Evolutionary conservation across 2,888 invertebrate species (phyloP).

Genomic region (Ectemnius continuus): DNA sequence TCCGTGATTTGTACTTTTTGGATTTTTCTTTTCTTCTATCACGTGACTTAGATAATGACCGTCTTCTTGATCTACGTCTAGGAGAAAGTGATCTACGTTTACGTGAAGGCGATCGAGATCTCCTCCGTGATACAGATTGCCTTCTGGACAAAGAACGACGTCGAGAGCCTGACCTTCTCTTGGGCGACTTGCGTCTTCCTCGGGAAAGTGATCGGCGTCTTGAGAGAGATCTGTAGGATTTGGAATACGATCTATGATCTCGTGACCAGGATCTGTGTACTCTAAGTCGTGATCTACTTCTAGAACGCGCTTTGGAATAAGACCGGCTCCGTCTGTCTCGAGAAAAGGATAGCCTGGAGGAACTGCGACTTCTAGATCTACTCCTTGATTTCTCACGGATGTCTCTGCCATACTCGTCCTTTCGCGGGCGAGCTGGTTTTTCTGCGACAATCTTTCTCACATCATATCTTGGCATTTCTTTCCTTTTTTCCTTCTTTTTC

Average conservation of each 20-base stretch:
- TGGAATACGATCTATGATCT: slow-evolving; percentile 64
- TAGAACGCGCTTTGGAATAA: slow-evolving; percentile 68
- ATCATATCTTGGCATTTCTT: slow-evolving; percentile 90
- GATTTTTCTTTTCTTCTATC: slow-evolving; percentile 69
- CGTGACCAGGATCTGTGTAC: slow-evolving; percentile 71
- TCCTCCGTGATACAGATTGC: slow-evolving; percentile 56
- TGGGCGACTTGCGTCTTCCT: slow-evolving; percentile 63
- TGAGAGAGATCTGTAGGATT: slow-evolving; percentile 65
- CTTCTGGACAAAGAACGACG: slow-evolving; percentile 63
- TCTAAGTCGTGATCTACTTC: slow-evolving; percentile 70
- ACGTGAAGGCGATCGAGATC: slow-evolving; percentile 65
- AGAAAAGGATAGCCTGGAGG: slow-evolving; percentile 65
- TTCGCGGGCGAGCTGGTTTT: slow-evolving; percentile 81
- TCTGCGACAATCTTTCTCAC: slow-evolving; percentile 88
- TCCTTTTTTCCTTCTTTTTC: slow-evolving; percentile 83
- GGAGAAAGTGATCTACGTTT: slow-evolving; percentile 65
- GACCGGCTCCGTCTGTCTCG: slow-evolving; percentile 55
- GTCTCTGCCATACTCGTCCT: slow-evolving; percentile 90
- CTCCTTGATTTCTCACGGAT: slow-evolving; percentile 75
- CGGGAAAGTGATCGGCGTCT: slow-evolving; percentile 65
- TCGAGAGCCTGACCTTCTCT: slow-evolving; percentile 67
- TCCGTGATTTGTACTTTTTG: slow-evolving; percentile 74
- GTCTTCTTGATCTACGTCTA: slow-evolving; percentile 62
- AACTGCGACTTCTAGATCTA: slow-evolving; percentile 61
- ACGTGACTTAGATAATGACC: slow-evolving; percentile 65